A percentile compares a stretch with the other conserved stretches of the same genome.
These are phyloP conservation scores for Chrysopilus asiliformis DNA, from an alignment of 2,888 invertebrate genomes.

Conservation along the genomic window DNA sequence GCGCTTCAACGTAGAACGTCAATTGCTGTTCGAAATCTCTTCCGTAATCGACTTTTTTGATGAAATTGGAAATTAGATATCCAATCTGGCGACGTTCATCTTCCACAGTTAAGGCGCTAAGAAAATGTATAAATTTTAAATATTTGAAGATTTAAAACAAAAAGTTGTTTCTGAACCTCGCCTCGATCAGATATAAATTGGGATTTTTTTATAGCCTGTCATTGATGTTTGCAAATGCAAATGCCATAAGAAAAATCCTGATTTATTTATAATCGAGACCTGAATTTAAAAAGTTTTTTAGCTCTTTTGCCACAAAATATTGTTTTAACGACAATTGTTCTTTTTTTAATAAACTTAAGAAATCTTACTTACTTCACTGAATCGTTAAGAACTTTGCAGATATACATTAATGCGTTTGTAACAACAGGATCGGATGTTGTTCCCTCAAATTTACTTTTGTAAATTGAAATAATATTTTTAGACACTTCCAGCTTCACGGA, in stretches of 20 bases:
- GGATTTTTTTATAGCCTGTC: no score
- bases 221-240: no score
- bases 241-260: no score
- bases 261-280: no score
- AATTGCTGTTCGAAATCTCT: conserved; percentile 83
- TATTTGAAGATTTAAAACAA: no score
- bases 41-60: conserved; percentile 69
- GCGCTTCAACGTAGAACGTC: conserved; percentile 84
- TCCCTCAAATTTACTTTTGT: conserved; percentile 40
- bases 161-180: no score
- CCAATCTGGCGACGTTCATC: conserved; percentile 84
- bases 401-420: conserved; percentile 74
- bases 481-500: conserved; percentile 70
- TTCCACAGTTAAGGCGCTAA: conserved; percentile 79
- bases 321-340: no score
- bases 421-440: conserved; percentile 64
- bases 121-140: no score
- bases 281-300: no score
- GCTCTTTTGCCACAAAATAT: conserved; percentile 1
- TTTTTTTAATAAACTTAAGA: no score
- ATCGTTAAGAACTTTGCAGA: conserved; percentile 83
- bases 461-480: conserved; percentile 61
- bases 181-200: no score
- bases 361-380: conserved; percentile 63
- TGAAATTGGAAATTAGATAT: conserved; percentile 64